Base-by-base conservation (phyloP, 30 jellyfish, hydroid and myxozoan genomes). In the Nemopilema nomurai region DNA sequence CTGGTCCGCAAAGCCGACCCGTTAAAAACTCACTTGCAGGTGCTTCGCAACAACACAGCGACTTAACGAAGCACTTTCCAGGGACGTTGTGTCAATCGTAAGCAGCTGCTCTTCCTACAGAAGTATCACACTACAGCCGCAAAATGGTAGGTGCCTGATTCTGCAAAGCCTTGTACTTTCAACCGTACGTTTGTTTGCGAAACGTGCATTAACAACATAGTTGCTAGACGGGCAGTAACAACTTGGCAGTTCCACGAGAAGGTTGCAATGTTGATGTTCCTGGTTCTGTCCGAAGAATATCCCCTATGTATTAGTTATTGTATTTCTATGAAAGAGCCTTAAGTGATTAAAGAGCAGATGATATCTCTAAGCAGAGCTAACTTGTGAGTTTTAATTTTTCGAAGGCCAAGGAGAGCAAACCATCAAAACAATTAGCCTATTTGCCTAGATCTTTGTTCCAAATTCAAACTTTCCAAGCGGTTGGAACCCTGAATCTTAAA, bases 1-100 rank as follows among this genome's bases (percentile, higher is more conserved):
- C 69, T 73, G 49, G 71, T 73, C 83, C 33, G 69, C 49, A 32
- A 26, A 8, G 21, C 83, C 33, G 83, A 49, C 24, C 83, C 23
- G 69, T 73, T 13, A 18, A 73, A 49, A 30, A 73, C 7, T 1
- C 57, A 41, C 69, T 0, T 73, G 69, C 83, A 41, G 57, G 57
- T 41, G 57, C 57, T 41, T 41, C 57, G 57, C 57, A 41, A 41
- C 57, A 41, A 41, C 57, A 41, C 57, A 3, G 57, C 57, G 13
- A 41, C 57, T 13, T 3, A 13, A 13, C 57, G 13, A 41, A 41
- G 13, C 57, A 41, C 13, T 41, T 41, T 41, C 57, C 57, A 13
- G 57, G 57, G 57, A 41, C 57, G 57, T 41, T 41, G 57, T 41
- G 6, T 3, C 9, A 41, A 41, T 41, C 57, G 9, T 13, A 41